Evolutionary conservation across 2,797 vertebrate species (phyloP).

Genomic region (Austrolebias charrua): DNA sequence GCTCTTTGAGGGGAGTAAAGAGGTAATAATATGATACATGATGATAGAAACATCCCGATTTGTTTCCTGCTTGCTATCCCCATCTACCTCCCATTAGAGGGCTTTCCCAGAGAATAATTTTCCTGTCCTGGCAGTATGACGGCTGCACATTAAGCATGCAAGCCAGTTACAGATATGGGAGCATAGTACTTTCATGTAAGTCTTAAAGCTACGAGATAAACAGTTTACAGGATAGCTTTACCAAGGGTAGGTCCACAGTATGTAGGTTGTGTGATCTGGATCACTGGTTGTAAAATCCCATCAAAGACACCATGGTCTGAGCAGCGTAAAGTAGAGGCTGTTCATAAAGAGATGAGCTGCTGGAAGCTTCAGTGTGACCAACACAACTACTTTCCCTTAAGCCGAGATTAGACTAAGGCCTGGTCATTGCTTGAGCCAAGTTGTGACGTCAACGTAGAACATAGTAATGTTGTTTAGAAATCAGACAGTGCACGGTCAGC

Average conservation of each 20-base stretch:
- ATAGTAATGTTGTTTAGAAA: too few relatives aligned
- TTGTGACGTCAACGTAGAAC: neutral
- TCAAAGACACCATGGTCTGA: slow-evolving; percentile 69
- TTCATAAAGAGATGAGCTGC: slow-evolving; percentile 60
- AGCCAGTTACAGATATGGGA: slow-evolving; percentile 22
- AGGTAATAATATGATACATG: slow-evolving; percentile 75
- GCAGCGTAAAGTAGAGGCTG: slow-evolving; percentile 64
- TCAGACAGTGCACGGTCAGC: too few relatives aligned
- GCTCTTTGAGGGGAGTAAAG: slow-evolving; percentile 73
- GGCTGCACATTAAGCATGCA: slow-evolving; percentile 2
- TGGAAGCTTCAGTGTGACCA: slow-evolving; percentile 42
- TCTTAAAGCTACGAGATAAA: slow-evolving; percentile 38
- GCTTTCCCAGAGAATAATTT: slow-evolving; percentile 6
- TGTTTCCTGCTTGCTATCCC: slow-evolving; percentile 49
- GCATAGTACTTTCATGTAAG: slow-evolving; percentile 30
- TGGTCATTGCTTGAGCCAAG: neutral
- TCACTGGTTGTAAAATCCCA: slow-evolving; percentile 75
- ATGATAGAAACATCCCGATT: slow-evolving; percentile 78
- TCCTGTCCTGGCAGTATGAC: slow-evolving; percentile 7
- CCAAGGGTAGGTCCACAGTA: slow-evolving; percentile 61
- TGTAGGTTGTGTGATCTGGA: slow-evolving; percentile 68
- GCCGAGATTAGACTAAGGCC: neutral
- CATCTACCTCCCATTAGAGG: slow-evolving; percentile 27
- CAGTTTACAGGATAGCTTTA: slow-evolving; percentile 56
- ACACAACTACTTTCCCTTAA: slow-evolving; percentile 35